Evolutionary conservation across 2,888 invertebrate species (phyloP), one percentile per base, ranked within the genome.

Genomic region (Galerucella pusilla): DNA sequence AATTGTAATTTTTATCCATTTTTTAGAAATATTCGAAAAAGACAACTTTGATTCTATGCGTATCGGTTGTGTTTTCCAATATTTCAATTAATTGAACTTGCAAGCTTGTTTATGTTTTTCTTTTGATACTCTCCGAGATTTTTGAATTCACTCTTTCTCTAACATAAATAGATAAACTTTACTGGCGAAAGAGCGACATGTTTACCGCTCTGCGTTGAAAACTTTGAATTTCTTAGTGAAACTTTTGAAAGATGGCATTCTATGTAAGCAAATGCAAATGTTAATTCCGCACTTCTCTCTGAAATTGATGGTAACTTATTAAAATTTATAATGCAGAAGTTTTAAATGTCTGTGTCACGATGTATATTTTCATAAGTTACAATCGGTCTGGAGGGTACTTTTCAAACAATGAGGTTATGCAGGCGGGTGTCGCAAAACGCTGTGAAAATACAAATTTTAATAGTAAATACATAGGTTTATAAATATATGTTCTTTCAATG

Each of bases 291-390:
- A 68, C 72, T 74, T 75, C 74, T 71, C 75, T 75, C 71, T 73
- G 71, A 74, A 75, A 79, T 74, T 68, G 73, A 78, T 71, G 76
- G 68, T 73, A 74, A 76, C 73, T 79, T 79, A 80, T 81, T 79
- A 76, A 77, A 80, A 81, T 81, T 81, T 80, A 81, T 77, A 78
- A 78, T 73, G 78, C 71, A 75, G 57, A 78, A 79, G 78, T 80
- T 80, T 75, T 54, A 61, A 61, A 70, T 64, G 68, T 68, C 66
- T 71, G 57, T 61, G 60, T 69, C 59, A 42, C 28, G 46, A 67
- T 64, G 69, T 75, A 68, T 45, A 57, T 68, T 68, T 68, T 59
- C n/a, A 57, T 57, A 59, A 68, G 28, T 52, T 52, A 42, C 57
- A 57, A 12, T 57, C 20, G 14, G 46, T 49, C 46, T 49, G 12